Evolutionary conservation across 1,140 invertebrate genomes (phyloP).

Genomic region (Streblospio benedicti): DNA sequence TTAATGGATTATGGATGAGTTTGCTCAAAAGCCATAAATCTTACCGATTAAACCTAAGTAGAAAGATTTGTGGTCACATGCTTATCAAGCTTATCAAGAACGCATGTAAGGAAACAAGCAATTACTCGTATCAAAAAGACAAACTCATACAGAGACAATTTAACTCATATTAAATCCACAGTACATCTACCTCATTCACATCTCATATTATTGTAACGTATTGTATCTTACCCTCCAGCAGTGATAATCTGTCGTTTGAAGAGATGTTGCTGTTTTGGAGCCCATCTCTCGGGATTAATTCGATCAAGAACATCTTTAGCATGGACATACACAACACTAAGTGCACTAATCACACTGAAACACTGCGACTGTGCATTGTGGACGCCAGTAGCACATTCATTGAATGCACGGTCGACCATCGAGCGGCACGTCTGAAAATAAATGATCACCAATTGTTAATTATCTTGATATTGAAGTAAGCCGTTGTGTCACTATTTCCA

Average conservation of each 20-base stretch:
- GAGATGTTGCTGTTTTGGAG: conserved; percentile 3
- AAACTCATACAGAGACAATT: too few species aligned
- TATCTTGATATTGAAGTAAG: neutral
- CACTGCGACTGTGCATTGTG: conserved; percentile 17
- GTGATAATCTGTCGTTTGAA: neutral
- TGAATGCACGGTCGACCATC: conserved; percentile 10
- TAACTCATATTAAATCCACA: too few species aligned
- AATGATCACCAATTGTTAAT: neutral
- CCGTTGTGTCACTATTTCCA: neutral
- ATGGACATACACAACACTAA: conserved; percentile 16
- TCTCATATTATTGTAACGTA: too few species aligned
- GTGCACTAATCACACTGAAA: conserved; percentile 13
- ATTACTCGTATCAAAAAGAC: too few species aligned
- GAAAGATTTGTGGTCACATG: too few species aligned
- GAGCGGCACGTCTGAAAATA: conserved; percentile 1
- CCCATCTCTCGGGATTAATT: conserved; percentile 18
- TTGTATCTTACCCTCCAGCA: neutral
- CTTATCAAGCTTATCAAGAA: too few species aligned
- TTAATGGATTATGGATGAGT: neutral
- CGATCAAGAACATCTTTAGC: conserved; percentile 13
- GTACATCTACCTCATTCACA: too few species aligned
- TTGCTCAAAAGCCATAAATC: neutral
- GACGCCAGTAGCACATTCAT: conserved; percentile 10
- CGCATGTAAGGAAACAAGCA: too few species aligned
- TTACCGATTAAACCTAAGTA: too few species aligned